These are phyloP conservation scores for Aeoliscus strigatus DNA, from an alignment of 2,797 vertebrate species.

Conservation along the genomic window DNA sequence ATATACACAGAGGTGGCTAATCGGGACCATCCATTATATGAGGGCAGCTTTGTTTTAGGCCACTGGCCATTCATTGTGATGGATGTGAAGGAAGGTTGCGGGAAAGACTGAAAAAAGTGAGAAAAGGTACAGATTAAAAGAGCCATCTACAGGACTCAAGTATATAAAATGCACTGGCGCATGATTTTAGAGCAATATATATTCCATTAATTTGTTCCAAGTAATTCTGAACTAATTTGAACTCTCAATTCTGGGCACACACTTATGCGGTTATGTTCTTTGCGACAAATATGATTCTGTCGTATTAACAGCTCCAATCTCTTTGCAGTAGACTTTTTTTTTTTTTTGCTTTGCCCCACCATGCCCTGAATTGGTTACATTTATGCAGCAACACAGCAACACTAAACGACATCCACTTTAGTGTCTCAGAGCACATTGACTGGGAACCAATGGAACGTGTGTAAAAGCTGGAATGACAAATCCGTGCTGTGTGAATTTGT, in stretches of 20 bases:
- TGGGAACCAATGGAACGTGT: constrained; percentile 35
- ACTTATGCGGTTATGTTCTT: constrained; percentile 24
- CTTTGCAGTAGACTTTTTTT: constrained; percentile 15
- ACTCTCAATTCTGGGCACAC: constrained; percentile 13
- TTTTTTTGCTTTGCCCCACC: constrained; percentile 13
- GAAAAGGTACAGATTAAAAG: constrained; percentile 56
- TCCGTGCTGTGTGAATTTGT: constrained; percentile 46
- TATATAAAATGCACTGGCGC: constrained; percentile 43
- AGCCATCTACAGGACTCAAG: constrained; percentile 49
- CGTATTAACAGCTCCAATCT: constrained; percentile 16
- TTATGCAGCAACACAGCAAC: constrained; percentile 20
- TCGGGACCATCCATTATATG: constrained; percentile 62
- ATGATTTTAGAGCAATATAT: constrained; percentile 38
- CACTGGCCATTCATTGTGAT: constrained; percentile 54
- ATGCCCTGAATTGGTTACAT: constrained; percentile 35
- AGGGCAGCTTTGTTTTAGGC: constrained; percentile 54
- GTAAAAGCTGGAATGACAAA: constrained; percentile 53
- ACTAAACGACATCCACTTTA: constrained; percentile 35
- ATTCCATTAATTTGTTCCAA: constrained; percentile 34
- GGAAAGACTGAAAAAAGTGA: constrained; percentile 27
- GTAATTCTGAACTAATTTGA: constrained; percentile 41
- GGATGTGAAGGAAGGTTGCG: constrained; percentile 54
- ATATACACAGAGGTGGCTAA: constrained; percentile 51
- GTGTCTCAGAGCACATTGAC: constrained; percentile 21
- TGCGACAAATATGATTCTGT: constrained; percentile 17